Evolutionary conservation across 1,140 invertebrate species (phyloP), one percentile per base, ranked within the genome.

Genomic region (Phenacoccus solenopsis): DNA sequence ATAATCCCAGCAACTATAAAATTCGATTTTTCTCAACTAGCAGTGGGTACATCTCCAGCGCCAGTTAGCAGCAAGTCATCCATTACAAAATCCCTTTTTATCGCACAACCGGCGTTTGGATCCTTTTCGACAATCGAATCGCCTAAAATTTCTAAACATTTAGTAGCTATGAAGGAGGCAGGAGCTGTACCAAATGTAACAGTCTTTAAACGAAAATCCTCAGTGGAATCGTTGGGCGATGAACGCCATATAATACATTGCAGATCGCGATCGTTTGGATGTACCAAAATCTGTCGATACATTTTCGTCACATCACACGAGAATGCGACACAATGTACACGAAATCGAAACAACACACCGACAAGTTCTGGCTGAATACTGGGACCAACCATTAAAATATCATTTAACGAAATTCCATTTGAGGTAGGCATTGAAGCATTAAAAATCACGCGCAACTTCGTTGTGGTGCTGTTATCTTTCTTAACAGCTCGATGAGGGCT

Each of bases 211-310:
- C 59, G 20, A 69, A 73, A 80, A 32, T 75, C 73, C 20, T 68
- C 22, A 5, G 80, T 38, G 22, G 76, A 67, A 49, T 49, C n/a
- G n/a, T 49, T 49, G 64, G 10, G 72, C 69, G 13, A 72, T 68
- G 28, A 75, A 57, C 77, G 68, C 77, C 79, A 80, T 0, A 81
- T 27, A 20, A 81, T 77, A 10, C 73, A 67, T 75, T 81, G 79
- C 12, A 69, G 20, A 12, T 49, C 13, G 4, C 49, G 27, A 21
- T 69, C 56, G 1, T 30, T 24, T 21, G 35, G 2, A 4, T 73
- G 27, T 0, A 79, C 71, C 27, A 71, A 68, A 5, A 79, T 61
- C 69, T 77, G 75, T 1, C 76, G 71, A 69, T 78, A 80, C 77
- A 80, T 80, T 70, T 80, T 80, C 28, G 75, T 70, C 1, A 80